These are phyloP conservation scores for Triplophysa bombifrons DNA, from an alignment of 2,797 vertebrate genomes.

Conservation along the genomic window DNA sequence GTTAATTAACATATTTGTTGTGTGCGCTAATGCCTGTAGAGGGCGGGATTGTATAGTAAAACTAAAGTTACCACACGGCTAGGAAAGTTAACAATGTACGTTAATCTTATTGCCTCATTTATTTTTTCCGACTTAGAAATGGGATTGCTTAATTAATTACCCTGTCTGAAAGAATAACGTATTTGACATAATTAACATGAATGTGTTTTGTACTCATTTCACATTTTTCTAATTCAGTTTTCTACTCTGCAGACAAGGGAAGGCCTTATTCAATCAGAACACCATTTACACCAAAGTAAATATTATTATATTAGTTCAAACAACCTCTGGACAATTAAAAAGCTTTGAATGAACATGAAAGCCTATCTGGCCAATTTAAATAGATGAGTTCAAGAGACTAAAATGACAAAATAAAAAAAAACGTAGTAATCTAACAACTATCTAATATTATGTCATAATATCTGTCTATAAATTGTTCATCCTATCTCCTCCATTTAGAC, in stretches of 20 bases:
- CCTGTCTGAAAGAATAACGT: background rate
- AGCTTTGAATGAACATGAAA: background rate
- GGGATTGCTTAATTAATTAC: background rate
- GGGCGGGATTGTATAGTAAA: background rate
- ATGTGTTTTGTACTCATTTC: background rate
- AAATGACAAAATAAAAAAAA: background rate
- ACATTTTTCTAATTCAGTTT: background rate
- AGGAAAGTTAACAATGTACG: background rate
- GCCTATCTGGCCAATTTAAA: background rate
- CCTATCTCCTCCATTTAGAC: background rate
- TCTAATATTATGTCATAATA: too few species aligned
- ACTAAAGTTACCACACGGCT: background rate
- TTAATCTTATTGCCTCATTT: background rate
- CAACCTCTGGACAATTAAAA: background rate
- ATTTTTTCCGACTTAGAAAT: background rate
- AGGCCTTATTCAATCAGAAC: background rate
- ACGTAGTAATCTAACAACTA: background rate
- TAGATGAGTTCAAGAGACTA: background rate
- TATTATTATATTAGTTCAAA: slow-evolving; percentile 6
- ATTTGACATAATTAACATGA: background rate
- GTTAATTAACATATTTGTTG: background rate
- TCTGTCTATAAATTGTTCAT: background rate
- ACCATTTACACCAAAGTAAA: slow-evolving; percentile 2
- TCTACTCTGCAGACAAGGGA: background rate
- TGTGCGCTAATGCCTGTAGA: background rate